Percentiles rank a stretch among this genome's conserved stretches.
Evolutionary conservation across 2,888 invertebrate species (phyloP).

Genomic region (Tenthredo notha): DNA sequence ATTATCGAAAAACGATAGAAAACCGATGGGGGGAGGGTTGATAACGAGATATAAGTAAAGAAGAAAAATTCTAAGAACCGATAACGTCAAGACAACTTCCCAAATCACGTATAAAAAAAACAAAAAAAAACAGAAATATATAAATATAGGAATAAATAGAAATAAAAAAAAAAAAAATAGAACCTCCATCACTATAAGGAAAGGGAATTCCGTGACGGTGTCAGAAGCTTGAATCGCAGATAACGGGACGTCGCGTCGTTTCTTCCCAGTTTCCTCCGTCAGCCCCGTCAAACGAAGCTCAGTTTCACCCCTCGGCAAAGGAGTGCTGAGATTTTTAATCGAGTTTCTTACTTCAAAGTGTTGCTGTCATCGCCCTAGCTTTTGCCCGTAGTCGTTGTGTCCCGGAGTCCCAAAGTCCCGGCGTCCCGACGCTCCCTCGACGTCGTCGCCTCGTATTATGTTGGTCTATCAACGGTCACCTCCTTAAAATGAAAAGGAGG

Average conservation of each 20-base stretch:
- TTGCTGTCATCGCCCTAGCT: constrained; percentile 64
- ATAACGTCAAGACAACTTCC: constrained; percentile 43
- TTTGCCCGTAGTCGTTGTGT: constrained; percentile 8
- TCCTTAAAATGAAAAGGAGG: constrained; percentile 17
- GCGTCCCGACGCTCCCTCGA: constrained; percentile 60
- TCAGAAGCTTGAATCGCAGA: constrained; percentile 42
- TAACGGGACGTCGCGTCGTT: constrained; percentile 36
- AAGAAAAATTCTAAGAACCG: background rate
- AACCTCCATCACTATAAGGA: background rate
- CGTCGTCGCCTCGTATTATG: constrained; percentile 66
- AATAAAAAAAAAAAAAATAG: background rate
- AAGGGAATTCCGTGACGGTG: constrained; percentile 30
- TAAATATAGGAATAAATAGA: background rate
- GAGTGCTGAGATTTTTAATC: constrained; percentile 67
- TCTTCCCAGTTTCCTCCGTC: background rate
- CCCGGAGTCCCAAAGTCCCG: constrained; percentile 38
- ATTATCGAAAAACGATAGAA: background rate
- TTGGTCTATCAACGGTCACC: constrained; percentile 48
- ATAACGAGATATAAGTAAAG: background rate
- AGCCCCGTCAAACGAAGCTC: constrained; percentile 45
- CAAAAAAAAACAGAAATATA: background rate
- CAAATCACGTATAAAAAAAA: constrained; percentile 9
- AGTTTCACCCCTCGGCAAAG: constrained; percentile 32
- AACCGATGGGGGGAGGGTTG: background rate
- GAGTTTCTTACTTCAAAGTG: constrained; percentile 68